Evolutionary conservation across 2,797 vertebrate species (phyloP).

Genomic region (Lepus townsendii): DNA sequence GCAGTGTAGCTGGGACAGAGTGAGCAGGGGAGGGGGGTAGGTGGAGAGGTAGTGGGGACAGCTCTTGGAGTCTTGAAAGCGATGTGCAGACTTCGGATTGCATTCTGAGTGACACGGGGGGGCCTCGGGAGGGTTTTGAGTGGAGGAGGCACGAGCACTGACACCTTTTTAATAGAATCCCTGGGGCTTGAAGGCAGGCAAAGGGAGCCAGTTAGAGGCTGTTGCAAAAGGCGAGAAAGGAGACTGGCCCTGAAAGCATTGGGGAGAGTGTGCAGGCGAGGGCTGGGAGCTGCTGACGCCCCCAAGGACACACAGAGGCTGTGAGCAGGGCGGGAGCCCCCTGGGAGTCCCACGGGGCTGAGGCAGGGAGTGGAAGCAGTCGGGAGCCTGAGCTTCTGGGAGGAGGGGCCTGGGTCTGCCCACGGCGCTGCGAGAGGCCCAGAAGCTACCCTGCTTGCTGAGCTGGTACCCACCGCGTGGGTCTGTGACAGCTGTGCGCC

Average conservation of each 20-base stretch:
- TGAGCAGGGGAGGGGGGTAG: not conserved
- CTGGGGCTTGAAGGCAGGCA: not conserved
- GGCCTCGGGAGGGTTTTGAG: not conserved
- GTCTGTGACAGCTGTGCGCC: not conserved
- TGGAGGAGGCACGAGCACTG: not conserved
- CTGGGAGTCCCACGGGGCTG: not conserved
- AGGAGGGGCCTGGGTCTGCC: not conserved
- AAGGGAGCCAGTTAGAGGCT: not conserved
- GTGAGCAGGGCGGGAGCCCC: not conserved
- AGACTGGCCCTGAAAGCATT: not conserved
- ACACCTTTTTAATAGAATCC: slow-evolving; percentile 29
- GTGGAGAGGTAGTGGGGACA: not conserved
- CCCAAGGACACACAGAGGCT: not conserved
- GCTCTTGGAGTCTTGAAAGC: not conserved
- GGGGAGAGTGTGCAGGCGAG: not conserved
- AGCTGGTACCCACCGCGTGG: fast-evolving
- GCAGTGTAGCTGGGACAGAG: not conserved
- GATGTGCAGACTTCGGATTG: not conserved
- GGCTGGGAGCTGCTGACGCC: not conserved
- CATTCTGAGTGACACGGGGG: not conserved
- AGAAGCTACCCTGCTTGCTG: not conserved
- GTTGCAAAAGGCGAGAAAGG: not conserved
- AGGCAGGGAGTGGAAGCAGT: not conserved
- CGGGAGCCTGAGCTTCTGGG: not conserved
- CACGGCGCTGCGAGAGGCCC: not conserved